Evolutionary conservation across 2,113 vertebrate genomes (phyloP).

Genomic region (Solenodon paradoxus): DNA sequence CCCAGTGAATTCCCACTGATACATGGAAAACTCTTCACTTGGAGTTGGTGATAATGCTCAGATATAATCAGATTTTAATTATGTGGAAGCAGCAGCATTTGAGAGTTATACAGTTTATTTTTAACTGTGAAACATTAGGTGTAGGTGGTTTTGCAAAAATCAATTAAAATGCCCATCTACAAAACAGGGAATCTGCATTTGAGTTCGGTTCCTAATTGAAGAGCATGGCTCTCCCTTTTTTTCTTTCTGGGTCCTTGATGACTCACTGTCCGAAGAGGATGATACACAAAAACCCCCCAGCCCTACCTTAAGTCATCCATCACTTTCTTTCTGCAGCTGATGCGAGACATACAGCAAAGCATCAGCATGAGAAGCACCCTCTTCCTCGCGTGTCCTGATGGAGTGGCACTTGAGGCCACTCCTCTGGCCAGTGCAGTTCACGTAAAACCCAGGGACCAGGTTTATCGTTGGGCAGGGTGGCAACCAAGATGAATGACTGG

Average conservation of each 20-base stretch:
- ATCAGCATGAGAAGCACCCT: background rate
- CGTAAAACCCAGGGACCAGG: no score
- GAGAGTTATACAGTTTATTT: constrained; percentile 24
- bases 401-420: no score
- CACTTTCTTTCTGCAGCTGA: background rate
- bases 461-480: no score
- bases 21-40: constrained; percentile 32
- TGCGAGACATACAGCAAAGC: background rate
- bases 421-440: no score
- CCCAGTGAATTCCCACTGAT: background rate
- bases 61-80: constrained; percentile 46
- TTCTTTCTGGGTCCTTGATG: background rate
- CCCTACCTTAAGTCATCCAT: background rate
- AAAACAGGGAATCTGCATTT: constrained; percentile 43
- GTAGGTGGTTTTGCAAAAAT: constrained; percentile 36
- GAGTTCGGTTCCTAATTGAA: constrained; percentile 43
- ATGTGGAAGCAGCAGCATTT: background rate
- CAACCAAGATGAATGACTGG: no score
- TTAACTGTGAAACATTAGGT: constrained; percentile 44
- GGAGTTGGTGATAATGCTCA: background rate
- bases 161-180: constrained; percentile 40
- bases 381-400: no score
- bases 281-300: background rate
- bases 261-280: background rate
- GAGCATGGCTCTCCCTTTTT: background rate